Percentiles rank a stretch among this genome's conserved stretches.
phyloP scores from a whole-genome alignment of 2,113 vertebrate species.

The Mormyrus lacerda region DNA sequence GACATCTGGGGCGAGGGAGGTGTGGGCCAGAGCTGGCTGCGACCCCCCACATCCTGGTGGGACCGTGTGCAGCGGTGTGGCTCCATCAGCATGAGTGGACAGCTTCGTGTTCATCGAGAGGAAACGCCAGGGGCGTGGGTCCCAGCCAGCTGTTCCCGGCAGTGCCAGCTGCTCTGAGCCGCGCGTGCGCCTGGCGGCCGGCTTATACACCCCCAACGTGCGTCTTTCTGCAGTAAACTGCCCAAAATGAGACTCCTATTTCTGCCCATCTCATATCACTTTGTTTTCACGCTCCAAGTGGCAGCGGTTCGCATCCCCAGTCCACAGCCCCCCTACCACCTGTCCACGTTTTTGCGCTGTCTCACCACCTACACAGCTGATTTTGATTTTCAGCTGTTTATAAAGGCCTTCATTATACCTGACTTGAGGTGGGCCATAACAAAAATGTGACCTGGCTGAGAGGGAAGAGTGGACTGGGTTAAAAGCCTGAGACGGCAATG shows the following conservation, averaged over 20 bases:
- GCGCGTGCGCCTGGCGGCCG: background rate
- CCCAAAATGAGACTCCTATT: background rate
- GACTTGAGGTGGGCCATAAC: background rate
- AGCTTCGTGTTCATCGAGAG: slow-evolving; percentile 21
- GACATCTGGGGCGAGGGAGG: background rate
- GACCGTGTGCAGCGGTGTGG: slow-evolving; percentile 9
- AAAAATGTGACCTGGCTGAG: background rate
- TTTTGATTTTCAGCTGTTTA: background rate
- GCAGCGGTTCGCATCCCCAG: background rate
- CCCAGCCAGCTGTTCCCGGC: slow-evolving; percentile 28
- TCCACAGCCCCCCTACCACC: background rate
- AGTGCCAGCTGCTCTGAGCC: slow-evolving; percentile 22
- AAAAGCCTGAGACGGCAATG: background rate
- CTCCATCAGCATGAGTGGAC: slow-evolving; percentile 42
- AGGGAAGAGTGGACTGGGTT: background rate
- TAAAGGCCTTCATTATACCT: background rate
- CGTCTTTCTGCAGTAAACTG: background rate
- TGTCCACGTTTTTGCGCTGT: background rate
- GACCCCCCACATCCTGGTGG: slow-evolving; percentile 2
- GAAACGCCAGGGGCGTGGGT: background rate
- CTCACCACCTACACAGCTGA: background rate
- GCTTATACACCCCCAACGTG: background rate
- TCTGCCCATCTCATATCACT: background rate
- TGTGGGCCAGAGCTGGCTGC: slow-evolving; percentile 39
- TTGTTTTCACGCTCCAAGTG: background rate